Conservation (phyloP, 2,113 vertebrate genomes). For the Ranitomeya imitator region DNA sequence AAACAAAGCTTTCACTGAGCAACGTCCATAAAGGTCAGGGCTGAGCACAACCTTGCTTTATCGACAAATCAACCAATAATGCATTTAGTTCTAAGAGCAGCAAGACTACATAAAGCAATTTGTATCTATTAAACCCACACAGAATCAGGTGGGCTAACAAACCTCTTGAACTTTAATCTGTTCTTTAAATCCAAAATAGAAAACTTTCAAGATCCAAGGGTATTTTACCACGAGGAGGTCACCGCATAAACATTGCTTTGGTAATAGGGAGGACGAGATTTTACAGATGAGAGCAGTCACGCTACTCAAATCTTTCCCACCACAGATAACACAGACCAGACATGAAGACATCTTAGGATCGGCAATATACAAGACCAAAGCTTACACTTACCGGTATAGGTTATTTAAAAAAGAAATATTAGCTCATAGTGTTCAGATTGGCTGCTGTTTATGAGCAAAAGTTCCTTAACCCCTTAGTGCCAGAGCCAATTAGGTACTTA, state of each 20-base stretch:
- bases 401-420: too few relatives aligned
- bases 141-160: conserved; percentile 49
- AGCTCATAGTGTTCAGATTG: too few relatives aligned
- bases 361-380: too few relatives aligned
- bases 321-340: too few relatives aligned
- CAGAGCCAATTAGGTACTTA: too few relatives aligned
- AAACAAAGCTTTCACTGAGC: conserved; percentile 61
- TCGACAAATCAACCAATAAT: conserved; percentile 66
- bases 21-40: conserved; percentile 60
- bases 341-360: too few relatives aligned
- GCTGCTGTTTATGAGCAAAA: too few relatives aligned
- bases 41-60: conserved; percentile 67
- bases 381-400: too few relatives aligned
- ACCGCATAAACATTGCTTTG: conserved; percentile 4
- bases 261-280: background rate
- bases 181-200: conserved; percentile 57
- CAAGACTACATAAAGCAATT: conserved; percentile 57
- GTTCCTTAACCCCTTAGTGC: too few relatives aligned
- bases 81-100: conserved; percentile 56
- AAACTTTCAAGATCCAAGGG: conserved; percentile 51
- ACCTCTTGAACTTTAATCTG: conserved; percentile 45
- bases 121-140: conserved; percentile 57
- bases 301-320: background rate
- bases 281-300: background rate
- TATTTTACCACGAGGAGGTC: conserved; percentile 21